A percentile compares a stretch with the other conserved stretches of the same genome.
These are phyloP conservation scores for Ophion ventricosus DNA, from an alignment of 2,888 invertebrate species.

Conservation along the genomic window DNA sequence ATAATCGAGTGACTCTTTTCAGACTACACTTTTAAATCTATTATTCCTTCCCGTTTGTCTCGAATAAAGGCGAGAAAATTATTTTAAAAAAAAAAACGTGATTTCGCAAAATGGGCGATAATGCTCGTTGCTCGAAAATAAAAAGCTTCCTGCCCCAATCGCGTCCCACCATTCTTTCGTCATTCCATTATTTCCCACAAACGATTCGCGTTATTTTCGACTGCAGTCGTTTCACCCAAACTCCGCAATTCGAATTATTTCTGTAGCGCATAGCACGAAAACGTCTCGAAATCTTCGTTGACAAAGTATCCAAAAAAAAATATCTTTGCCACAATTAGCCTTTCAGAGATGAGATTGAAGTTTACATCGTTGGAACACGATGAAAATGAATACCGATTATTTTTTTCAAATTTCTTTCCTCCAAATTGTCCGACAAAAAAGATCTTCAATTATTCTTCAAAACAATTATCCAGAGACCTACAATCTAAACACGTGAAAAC, in stretches of 20 bases:
- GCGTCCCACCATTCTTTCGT: neutral
- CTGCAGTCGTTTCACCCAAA: neutral
- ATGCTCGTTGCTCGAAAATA: neutral
- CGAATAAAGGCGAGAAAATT: neutral
- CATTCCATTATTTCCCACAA: neutral
- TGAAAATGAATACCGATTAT: too few species aligned
- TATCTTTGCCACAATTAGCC: too few species aligned
- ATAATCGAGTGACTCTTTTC: conserved; percentile 26
- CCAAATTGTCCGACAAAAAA: too few species aligned
- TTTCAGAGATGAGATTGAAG: neutral
- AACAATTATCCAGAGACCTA: too few species aligned
- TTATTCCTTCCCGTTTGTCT: neutral
- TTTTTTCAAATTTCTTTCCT: too few species aligned
- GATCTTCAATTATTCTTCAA: too few species aligned
- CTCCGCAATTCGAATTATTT: neutral
- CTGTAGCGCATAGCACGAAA: neutral
- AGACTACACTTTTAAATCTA: conserved; percentile 18
- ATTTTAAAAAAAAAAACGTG: neutral
- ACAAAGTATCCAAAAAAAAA: neutral
- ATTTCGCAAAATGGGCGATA: neutral
- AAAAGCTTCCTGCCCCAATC: neutral
- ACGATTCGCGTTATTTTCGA: neutral
- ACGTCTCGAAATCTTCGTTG: neutral
- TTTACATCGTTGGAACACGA: too few species aligned
- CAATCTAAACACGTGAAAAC: too few species aligned